These are phyloP conservation scores for Pseudopipra pipra DNA, from an alignment of 2,113 vertebrate species.

Conservation along the genomic window DNA sequence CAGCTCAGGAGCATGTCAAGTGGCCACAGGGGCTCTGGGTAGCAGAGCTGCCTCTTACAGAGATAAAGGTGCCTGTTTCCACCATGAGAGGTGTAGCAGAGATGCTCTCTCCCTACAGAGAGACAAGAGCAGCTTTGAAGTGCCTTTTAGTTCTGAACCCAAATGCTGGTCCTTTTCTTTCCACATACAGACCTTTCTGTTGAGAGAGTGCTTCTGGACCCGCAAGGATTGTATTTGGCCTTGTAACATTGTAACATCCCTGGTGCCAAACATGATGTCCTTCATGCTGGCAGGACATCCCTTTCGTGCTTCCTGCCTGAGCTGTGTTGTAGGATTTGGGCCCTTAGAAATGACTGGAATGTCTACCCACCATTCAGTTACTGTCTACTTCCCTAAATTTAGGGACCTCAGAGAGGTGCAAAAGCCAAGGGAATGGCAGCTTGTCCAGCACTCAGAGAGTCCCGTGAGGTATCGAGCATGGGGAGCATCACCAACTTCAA, in stretches of 20 bases:
- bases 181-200: background rate
- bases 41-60: background rate
- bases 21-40: background rate
- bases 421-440: background rate
- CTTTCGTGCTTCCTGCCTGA: background rate
- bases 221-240: background rate
- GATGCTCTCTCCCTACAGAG: background rate
- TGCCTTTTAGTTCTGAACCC: background rate
- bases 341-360: background rate
- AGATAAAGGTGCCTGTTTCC: background rate
- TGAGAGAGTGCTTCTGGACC: background rate
- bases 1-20: background rate
- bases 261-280: background rate
- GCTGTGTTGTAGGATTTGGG: background rate
- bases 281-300: background rate
- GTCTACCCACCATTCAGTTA: background rate
- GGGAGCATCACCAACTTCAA: background rate
- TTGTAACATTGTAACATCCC: background rate
- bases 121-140: background rate
- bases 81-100: background rate
- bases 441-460: background rate
- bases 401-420: background rate
- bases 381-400: background rate
- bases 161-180: background rate
- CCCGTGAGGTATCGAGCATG: fast-evolving